Conservation (phyloP, 1,140 invertebrate genomes). For the Bombyx mori region ASM3026992v2 NC_085111.1:12947001-12947500, state of each 20-base stretch:
- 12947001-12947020: too few relatives aligned
- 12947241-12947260: slow-evolving; percentile 35
- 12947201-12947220: slow-evolving; percentile 16
- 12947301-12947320: slow-evolving; percentile 19
- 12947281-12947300: slow-evolving; percentile 29
- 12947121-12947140: slow-evolving; percentile 28
- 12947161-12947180: slow-evolving; percentile 42
- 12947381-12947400: too few relatives aligned
- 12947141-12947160: slow-evolving; percentile 53
- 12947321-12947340: neutral
- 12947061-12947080: too few relatives aligned
- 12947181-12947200: slow-evolving; percentile 27
- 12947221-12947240: slow-evolving; percentile 26
- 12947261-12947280: slow-evolving; percentile 22
- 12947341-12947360: neutral
- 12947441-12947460: too few relatives aligned
- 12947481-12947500: too few relatives aligned
- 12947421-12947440: too few relatives aligned
- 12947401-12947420: too few relatives aligned
- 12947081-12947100: too few relatives aligned
- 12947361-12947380: too few relatives aligned
- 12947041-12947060: too few relatives aligned
- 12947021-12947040: too few relatives aligned
- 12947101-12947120: neutral
- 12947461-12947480: too few relatives aligned